Conservation (phyloP, 92 coral and sea anemone genomes). For the Ricordea florida region DNA sequence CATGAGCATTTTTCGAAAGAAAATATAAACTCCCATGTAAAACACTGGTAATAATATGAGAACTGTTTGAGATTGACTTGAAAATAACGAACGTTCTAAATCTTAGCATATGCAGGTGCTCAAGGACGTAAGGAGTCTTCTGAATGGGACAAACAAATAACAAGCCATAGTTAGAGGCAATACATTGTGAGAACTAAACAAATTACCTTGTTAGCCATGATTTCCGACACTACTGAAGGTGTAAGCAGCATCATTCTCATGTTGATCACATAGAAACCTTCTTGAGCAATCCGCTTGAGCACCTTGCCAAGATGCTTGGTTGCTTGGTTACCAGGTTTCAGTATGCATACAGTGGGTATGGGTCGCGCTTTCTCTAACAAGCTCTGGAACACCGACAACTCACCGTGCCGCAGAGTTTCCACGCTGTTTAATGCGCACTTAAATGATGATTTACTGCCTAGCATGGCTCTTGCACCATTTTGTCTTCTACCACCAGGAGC, state of each 20-base stretch:
- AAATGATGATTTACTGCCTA: conserved; percentile 5
- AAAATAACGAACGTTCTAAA: no score
- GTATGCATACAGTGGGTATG: conserved; percentile 81
- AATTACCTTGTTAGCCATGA: conserved; percentile 22
- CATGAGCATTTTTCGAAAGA: no score
- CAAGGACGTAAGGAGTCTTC: no score
- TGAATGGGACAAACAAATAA: no score
- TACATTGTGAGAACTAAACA: not conserved
- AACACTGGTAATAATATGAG: no score
- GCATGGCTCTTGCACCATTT: conserved; percentile 18
- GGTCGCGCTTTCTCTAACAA: conserved; percentile 82
- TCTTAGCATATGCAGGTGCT: no score
- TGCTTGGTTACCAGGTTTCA: conserved; percentile 86
- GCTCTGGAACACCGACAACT: conserved; percentile 70
- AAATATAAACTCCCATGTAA: no score
- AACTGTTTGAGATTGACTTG: no score
- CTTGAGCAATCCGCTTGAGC: conserved; percentile 81
- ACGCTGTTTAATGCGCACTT: conserved; percentile 51
- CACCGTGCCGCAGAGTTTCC: conserved; percentile 60
- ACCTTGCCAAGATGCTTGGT: conserved; percentile 82
- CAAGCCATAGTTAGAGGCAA: no score
- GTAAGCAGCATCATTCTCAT: conserved; percentile 72
- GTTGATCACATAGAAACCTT: conserved; percentile 74
- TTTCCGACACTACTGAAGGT: not conserved
- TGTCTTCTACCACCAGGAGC: conserved; percentile 23